Conservation (phyloP, 2,888 invertebrate species). For the Idaea dimidiata region DNA sequence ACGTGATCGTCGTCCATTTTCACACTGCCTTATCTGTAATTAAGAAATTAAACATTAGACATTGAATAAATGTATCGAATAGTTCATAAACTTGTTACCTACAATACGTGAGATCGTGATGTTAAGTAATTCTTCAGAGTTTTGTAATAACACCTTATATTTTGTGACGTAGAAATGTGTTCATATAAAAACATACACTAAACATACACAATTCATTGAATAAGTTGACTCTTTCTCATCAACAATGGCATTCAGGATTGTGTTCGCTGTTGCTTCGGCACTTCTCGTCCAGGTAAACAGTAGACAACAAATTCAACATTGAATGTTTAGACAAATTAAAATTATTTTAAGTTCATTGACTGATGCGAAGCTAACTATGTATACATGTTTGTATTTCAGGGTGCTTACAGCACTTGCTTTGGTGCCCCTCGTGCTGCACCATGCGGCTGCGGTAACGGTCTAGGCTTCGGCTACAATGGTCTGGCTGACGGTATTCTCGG, state of each 20-base stretch:
- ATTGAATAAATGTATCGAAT: neutral
- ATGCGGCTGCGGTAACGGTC: neutral
- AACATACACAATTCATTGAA: neutral
- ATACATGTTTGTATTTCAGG: neutral
- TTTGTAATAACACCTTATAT: neutral
- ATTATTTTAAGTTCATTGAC: no score
- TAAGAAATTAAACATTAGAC: neutral
- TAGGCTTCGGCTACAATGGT: conserved; percentile 6
- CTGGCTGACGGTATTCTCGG: conserved; percentile 8
- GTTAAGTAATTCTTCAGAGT: neutral
- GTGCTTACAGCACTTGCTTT: neutral
- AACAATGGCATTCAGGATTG: conserved; percentile 29
- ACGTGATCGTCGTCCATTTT: neutral
- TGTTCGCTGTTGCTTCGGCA: conserved; percentile 29
- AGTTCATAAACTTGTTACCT: neutral
- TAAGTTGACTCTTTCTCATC: conserved; percentile 14
- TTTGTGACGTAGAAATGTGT: neutral
- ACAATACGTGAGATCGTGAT: neutral
- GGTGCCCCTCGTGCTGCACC: neutral
- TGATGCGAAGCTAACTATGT: no score
- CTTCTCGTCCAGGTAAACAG: neutral
- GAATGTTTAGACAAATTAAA: no score
- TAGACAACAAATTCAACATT: no score
- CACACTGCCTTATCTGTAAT: neutral
- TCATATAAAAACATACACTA: neutral